Conservation (phyloP, 2,888 invertebrate species). For the Helleia helle region DNA sequence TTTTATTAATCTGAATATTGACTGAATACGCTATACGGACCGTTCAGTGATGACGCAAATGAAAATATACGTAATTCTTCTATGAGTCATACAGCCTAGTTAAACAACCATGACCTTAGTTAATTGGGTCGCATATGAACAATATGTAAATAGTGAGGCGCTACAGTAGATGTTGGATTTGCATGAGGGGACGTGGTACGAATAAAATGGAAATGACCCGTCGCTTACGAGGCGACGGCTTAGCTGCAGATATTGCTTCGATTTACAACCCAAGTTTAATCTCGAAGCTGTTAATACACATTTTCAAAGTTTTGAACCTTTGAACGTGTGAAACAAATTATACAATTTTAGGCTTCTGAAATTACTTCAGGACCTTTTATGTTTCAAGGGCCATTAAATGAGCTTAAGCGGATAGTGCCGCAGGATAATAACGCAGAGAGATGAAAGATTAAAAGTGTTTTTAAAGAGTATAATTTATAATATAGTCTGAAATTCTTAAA, state of each 20-base stretch:
- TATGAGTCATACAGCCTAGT: neutral
- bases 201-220: constrained; percentile 67
- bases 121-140: constrained; percentile 20
- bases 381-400: too few relatives aligned
- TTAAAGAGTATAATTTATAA: too few relatives aligned
- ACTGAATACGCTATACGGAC: too few relatives aligned
- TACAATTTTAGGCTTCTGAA: too few relatives aligned
- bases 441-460: too few relatives aligned
- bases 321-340: too few relatives aligned
- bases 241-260: constrained; percentile 28
- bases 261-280: constrained; percentile 44
- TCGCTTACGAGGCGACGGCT: constrained; percentile 1
- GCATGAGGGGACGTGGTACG: constrained; percentile 66
- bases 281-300: constrained; percentile 27
- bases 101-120: constrained; percentile 7
- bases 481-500: too few relatives aligned
- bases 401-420: too few relatives aligned
- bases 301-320: neutral
- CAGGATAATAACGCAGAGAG: too few relatives aligned
- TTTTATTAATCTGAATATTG: too few relatives aligned
- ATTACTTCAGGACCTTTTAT: too few relatives aligned
- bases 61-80: neutral
- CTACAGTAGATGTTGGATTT: constrained; percentile 35
- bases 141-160: constrained; percentile 13
- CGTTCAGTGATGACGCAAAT: neutral